Base-by-base conservation (phyloP, 2,888 invertebrate species). In the Drosophila atripex region DNA sequence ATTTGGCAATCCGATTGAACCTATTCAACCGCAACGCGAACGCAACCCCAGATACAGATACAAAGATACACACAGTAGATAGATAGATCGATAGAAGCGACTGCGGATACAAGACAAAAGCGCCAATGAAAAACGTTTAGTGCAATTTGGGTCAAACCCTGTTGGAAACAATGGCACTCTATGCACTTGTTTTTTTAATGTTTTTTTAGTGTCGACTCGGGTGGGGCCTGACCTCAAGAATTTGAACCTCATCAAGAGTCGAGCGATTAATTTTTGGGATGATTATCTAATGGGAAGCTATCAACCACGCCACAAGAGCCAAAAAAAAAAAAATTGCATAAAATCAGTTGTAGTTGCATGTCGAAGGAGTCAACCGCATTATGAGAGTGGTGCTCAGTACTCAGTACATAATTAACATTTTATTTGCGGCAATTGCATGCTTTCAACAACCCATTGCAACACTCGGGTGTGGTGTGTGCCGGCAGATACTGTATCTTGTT, bases 1-100 rank as follows among this genome's bases (percentile, higher is more conserved):
- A 86, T 84, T 84, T 84, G 84, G 88, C 79, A 84, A 84, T 82
- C 82, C 66, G 80, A 50, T 84, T 78, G 69, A 68, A 74, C 61
- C 86, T 80, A 85, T 88, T 85, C 84, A 85, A 85, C 84, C 84
- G 88, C 84, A 85, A 83, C 83, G 73, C 77, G 54, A 75, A 64
- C 65, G 28, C 70, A 68, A 32, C 71, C 49, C 59, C 50, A 63
- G 21, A 30, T 43, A 41, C 47, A 64, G 38, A 39, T 43, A 25
- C 59, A 21, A 69, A 70, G 21, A 75, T 46, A 49, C 45, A 52
- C 25, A 41, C 3, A 38, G 50, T 41, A 8, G 61, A 63, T 41
- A 8, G 61, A 63, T 52, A 25, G 65, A 32, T 64, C 21, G 25
- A 41, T 32, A 21, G 41, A 28, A 43, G 16, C 56, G 52, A 53